A percentile compares a stretch with the other conserved stretches of the same genome.
Evolutionary conservation across 2,797 vertebrate genomes (phyloP).

Genomic region (Pipistrellus kuhlii): DNA sequence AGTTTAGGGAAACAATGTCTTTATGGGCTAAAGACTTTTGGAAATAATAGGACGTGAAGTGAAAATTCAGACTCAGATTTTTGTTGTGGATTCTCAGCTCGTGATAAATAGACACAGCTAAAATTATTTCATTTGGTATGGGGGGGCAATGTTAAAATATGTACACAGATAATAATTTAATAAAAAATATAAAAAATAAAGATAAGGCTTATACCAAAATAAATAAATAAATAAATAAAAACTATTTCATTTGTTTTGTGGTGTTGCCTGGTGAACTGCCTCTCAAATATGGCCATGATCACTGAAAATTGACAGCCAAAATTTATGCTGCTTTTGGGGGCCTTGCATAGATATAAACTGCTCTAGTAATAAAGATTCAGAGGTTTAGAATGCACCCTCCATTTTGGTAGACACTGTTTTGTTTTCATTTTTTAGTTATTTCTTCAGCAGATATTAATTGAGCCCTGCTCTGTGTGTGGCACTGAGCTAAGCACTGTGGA

Average conservation of each 20-base stretch:
- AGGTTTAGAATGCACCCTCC: background rate
- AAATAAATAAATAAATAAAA: too few relatives aligned
- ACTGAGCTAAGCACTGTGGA: background rate
- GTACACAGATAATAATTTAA: too few relatives aligned
- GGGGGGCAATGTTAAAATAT: too few relatives aligned
- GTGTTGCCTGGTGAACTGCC: background rate
- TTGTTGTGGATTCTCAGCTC: background rate
- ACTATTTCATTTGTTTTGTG: background rate
- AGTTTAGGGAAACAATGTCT: background rate
- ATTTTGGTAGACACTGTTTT: background rate
- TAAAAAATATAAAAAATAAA: too few relatives aligned
- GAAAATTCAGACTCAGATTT: background rate
- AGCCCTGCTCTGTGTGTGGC: background rate
- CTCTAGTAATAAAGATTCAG: background rate
- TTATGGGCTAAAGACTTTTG: background rate
- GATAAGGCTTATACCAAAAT: too few relatives aligned
- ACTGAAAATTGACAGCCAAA: background rate
- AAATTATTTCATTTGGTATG: background rate
- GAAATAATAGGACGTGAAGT: background rate
- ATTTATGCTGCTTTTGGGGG: background rate
- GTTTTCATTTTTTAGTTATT: constrained; percentile 1
- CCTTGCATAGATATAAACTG: background rate
- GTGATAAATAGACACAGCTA: background rate
- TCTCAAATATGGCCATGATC: background rate
- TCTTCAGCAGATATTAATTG: background rate